Conservation (phyloP, 2,113 vertebrate species). For the Lipotes vexillifer region DNA sequence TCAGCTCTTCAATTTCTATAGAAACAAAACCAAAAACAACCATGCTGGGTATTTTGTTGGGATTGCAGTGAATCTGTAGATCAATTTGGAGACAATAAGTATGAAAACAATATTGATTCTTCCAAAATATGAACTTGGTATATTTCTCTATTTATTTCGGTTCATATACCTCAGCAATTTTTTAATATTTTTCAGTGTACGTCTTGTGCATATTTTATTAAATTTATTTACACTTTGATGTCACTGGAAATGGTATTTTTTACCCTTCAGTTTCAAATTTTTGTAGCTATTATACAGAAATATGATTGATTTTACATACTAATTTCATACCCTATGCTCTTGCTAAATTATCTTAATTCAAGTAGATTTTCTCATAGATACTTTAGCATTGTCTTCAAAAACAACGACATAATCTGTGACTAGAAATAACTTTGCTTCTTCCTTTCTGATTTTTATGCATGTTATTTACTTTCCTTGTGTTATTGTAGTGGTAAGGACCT, state of each 20-base stretch:
- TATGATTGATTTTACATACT: background rate
- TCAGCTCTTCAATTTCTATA: background rate
- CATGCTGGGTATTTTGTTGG: background rate
- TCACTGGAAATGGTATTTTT: background rate
- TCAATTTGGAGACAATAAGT: background rate
- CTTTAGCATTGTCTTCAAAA: background rate
- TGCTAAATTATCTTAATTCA: background rate
- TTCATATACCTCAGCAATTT: background rate
- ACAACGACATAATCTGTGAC: background rate
- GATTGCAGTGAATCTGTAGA: background rate
- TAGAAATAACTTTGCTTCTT: background rate
- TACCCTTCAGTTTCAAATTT: background rate
- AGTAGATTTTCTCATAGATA: background rate
- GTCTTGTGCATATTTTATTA: background rate
- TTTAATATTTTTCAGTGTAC: background rate
- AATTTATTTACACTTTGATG: background rate
- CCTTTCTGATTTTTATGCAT: background rate
- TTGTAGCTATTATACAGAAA: background rate
- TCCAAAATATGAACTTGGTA: background rate
- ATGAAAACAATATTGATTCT: background rate
- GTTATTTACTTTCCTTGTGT: background rate
- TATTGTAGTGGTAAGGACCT: background rate
- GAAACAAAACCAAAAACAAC: background rate
- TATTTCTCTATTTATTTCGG: background rate
- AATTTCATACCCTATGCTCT: background rate